Base-by-base conservation (phyloP, 2,113 vertebrate genomes). In the Vombatus ursinus region DNA sequence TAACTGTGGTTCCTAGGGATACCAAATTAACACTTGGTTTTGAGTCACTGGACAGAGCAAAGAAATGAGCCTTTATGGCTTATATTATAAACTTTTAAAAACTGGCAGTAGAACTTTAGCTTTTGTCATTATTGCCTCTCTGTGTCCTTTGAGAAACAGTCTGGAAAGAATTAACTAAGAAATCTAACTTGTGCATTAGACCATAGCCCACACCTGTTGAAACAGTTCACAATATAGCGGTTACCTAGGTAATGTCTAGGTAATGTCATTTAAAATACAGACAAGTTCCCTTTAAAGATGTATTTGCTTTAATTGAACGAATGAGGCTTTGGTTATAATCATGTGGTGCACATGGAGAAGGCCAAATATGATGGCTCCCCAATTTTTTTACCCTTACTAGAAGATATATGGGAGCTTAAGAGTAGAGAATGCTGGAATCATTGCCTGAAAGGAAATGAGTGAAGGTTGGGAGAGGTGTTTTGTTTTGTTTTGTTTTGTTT, bases 81-180 rank as follows among this genome's bases (percentile, higher is more conserved):
- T 96, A 84, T 91, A 93, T 95, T 93, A 93, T 0, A 93, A 84
- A n/a, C 52, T 89, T 93, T 37, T 50, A 49, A 92, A 68, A 26
- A 26, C 37, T 47, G 25, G 31, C 37, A 26, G 24, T 91, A 68
- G 91, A 94, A 94, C 84, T 92, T 91, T 52, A 97, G 23, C 48
- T 49, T 19, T 50, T 93, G 0, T 92, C 25, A 49, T 95, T 92
- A 50, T 37, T 57, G 7, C 91, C 89, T 92, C n/a, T 92, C 92
- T n/a, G 28, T 93, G 93, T 97, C 47, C 94, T 96, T 95, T 92
- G 53, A 93, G 77, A 96, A 52, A 96, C 44, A 91, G n/a, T 44
- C 92, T 50, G 90, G 93, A 92, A 50, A 52, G 31, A 68, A 92
- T 94, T 48, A 92, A 68, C 54, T 49, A 50, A 37, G 53, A 22